Evolutionary conservation across 2,797 vertebrate species (phyloP).

Genomic region (Prunella strophiata): DNA sequence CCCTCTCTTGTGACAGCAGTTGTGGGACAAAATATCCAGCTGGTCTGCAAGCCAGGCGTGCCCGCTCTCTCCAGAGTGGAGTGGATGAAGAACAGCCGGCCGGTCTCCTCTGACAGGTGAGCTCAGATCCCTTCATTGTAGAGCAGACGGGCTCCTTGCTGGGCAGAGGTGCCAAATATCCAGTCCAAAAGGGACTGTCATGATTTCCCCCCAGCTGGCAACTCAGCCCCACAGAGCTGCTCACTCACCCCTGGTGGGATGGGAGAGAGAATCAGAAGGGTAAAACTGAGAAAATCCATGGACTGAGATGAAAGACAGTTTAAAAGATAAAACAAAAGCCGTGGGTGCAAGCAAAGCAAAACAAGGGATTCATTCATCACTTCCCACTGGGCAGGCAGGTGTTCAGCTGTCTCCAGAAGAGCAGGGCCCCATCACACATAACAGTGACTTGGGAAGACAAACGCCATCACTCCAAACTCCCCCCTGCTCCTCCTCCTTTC

Average conservation of each 20-base stretch:
- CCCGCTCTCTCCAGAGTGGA: conserved; percentile 37
- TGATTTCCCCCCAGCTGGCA: neutral
- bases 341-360: neutral
- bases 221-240: neutral
- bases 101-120: conserved; percentile 70
- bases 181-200: neutral
- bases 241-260: neutral
- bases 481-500: neutral
- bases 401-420: neutral
- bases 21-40: conserved; percentile 73
- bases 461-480: rapidly evolving
- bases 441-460: neutral
- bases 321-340: neutral
- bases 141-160: neutral
- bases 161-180: neutral
- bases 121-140: neutral
- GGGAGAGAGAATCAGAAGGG: neutral
- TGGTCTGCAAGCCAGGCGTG: conserved; percentile 64
- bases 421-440: neutral
- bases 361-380: neutral
- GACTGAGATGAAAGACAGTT: neutral
- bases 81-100: conserved; percentile 74
- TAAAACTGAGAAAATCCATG: neutral
- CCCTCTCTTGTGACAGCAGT: conserved; percentile 76
- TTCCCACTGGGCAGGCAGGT: neutral